phyloP scores from a whole-genome alignment of 1,140 invertebrate genomes.

The Paralvinella palmiformis region DNA sequence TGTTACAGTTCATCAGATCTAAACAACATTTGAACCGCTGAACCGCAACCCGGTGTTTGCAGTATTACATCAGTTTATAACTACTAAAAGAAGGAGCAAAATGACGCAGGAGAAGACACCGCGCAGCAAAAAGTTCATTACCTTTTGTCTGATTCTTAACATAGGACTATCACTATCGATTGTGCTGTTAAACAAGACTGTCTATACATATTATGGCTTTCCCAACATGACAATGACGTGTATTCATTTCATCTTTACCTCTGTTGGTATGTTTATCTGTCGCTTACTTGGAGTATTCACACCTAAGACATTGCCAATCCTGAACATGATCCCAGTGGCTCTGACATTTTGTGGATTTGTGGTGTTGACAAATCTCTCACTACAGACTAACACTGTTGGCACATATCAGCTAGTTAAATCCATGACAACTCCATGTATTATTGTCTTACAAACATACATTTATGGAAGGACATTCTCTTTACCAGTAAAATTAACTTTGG shows the following conservation, averaged over 20 bases:
- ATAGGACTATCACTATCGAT: constrained; percentile 55
- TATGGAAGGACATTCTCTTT: constrained; percentile 53
- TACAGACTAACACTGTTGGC: constrained; percentile 59
- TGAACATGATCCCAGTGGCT: constrained; percentile 55
- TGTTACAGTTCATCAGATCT: no score
- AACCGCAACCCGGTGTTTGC: no score
- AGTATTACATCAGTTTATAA: no score
- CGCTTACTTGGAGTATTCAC: constrained; percentile 54
- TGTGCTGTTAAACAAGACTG: constrained; percentile 59
- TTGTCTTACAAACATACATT: constrained; percentile 57
- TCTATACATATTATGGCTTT: constrained; percentile 57
- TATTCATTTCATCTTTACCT: constrained; percentile 59
- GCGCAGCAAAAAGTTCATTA: no score
- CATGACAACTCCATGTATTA: constrained; percentile 59
- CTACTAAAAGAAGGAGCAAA: no score
- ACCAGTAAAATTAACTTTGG: constrained; percentile 54
- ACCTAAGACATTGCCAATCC: constrained; percentile 54
- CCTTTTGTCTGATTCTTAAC: constrained; percentile 46
- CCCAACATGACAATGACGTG: constrained; percentile 60
- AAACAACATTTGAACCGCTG: no score
- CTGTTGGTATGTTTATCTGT: constrained; percentile 56
- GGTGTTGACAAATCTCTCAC: constrained; percentile 59
- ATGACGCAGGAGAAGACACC: no score
- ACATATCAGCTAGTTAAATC: constrained; percentile 62
- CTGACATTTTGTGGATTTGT: constrained; percentile 62